A percentile compares a stretch with the other conserved stretches of the same genome.
These are phyloP conservation scores for Polypedilum vanderplanki DNA, from an alignment of 1,140 invertebrate species.

Conservation along the genomic window DNA sequence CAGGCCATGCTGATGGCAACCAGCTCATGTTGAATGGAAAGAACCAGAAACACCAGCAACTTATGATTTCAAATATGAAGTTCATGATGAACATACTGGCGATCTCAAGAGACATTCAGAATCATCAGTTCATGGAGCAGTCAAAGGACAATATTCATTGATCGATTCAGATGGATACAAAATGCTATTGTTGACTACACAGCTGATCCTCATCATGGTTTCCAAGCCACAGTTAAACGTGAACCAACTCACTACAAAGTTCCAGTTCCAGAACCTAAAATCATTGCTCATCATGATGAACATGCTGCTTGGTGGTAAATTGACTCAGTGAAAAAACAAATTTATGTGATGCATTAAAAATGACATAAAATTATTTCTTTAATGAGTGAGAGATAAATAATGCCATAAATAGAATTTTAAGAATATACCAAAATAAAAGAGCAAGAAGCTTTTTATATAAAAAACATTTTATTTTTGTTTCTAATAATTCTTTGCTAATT, in stretches of 20 bases:
- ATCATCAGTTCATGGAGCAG: constrained; percentile 37
- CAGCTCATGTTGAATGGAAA: neutral
- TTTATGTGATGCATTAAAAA: constrained; percentile 30
- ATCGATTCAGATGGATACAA: constrained; percentile 38
- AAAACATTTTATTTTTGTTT: neutral
- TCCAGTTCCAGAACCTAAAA: neutral
- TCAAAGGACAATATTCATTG: constrained; percentile 33
- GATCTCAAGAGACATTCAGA: constrained; percentile 42
- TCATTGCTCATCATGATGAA: neutral
- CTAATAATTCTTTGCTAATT: too few relatives aligned
- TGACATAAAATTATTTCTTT: neutral
- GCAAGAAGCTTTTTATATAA: neutral
- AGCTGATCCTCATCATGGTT: constrained; percentile 36
- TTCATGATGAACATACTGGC: constrained; percentile 40
- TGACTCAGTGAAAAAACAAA: constrained; percentile 29
- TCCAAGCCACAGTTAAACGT: constrained; percentile 37
- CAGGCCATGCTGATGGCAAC: neutral
- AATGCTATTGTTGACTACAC: constrained; percentile 35
- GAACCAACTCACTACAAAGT: constrained; percentile 31
- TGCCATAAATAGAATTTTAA: neutral
- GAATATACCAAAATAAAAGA: neutral
- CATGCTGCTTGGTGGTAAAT: constrained; percentile 9
- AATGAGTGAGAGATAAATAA: constrained; percentile 21
- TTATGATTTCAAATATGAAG: constrained; percentile 41
- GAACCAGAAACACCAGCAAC: constrained; percentile 30